Conservation (phyloP, 2,888 invertebrate species). For the Schizaphis graminum region DNA sequence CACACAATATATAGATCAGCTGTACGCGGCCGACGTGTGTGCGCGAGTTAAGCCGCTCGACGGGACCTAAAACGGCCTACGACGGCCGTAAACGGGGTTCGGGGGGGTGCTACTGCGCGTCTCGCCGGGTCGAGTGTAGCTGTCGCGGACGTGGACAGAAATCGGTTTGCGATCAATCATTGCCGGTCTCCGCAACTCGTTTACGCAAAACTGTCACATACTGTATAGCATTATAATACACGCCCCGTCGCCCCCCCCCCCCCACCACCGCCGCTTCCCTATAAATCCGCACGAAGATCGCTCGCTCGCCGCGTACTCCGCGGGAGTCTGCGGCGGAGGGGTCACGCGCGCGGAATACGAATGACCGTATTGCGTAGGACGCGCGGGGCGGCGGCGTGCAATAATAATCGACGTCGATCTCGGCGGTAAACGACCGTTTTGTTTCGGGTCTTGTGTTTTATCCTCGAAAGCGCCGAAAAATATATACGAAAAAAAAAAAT, state of each 20-base stretch:
- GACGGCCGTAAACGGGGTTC: not conserved
- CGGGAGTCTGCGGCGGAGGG: not conserved
- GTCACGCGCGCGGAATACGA: slow-evolving; percentile 56
- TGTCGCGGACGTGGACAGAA: not conserved
- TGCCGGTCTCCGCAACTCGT: not conserved
- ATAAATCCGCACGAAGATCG: slow-evolving; percentile 51
- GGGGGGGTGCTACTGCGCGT: not conserved
- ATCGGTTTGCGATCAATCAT: slow-evolving; percentile 63
- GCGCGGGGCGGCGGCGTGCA: slow-evolving; percentile 10
- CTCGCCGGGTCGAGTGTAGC: not conserved
- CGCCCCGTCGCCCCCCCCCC: not conserved
- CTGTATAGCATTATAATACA: not conserved
- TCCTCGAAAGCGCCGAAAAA: not conserved
- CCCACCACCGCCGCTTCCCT: not conserved
- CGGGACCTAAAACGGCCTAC: not conserved
- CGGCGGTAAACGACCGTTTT: slow-evolving; percentile 39
- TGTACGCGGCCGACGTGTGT: not conserved
- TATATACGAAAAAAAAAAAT: not conserved
- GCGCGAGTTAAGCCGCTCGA: not conserved
- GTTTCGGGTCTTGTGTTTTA: slow-evolving; percentile 14
- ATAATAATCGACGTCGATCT: slow-evolving; percentile 56
- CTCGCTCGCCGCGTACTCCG: not conserved
- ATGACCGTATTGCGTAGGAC: slow-evolving; percentile 51
- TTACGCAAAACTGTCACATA: slow-evolving; percentile 62
- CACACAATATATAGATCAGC: not conserved